A percentile compares a stretch with the other conserved stretches of the same genome.
phyloP scores from a whole-genome alignment of 1,140 invertebrate genomes.

The Oncopeltus fasciatus region DNA sequence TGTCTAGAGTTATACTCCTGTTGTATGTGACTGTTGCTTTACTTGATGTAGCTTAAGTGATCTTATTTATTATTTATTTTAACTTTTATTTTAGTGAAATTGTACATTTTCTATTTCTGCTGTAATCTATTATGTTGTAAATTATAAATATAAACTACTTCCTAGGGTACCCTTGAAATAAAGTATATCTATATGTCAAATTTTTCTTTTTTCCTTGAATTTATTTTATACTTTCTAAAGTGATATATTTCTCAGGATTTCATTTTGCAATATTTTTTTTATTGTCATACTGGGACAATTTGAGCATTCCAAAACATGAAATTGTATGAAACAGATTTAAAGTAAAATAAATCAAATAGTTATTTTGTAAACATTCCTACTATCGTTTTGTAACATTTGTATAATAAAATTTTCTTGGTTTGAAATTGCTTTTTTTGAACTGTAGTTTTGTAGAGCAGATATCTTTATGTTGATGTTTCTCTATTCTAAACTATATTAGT shows the following conservation, averaged over 20 bases:
- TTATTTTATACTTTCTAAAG: background rate
- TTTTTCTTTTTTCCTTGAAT: background rate
- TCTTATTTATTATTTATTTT: too few relatives aligned
- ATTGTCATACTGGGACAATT: background rate
- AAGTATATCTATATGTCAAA: background rate
- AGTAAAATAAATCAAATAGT: background rate
- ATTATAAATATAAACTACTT: conserved; percentile 8
- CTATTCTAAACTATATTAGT: conserved; percentile 20
- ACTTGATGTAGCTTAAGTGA: conserved; percentile 17
- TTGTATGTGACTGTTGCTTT: conserved; percentile 20
- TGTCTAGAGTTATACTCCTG: conserved; percentile 16
- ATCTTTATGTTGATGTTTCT: conserved; percentile 13
- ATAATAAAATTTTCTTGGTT: background rate
- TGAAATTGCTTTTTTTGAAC: background rate
- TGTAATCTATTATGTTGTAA: conserved; percentile 12
- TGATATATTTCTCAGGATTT: too few relatives aligned
- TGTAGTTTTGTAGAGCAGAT: background rate
- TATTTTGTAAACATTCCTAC: conserved; percentile 8
- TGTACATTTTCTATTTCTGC: conserved; percentile 9
- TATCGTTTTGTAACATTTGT: background rate
- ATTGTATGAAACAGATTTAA: background rate
- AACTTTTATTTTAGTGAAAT: conserved; percentile 10
- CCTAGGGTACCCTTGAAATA: background rate
- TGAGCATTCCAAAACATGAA: background rate
- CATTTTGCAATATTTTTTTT: too few relatives aligned